Evolutionary conservation across 2,797 vertebrate genomes (phyloP).

Genomic region (Parotocinclus haroldoi): DNA sequence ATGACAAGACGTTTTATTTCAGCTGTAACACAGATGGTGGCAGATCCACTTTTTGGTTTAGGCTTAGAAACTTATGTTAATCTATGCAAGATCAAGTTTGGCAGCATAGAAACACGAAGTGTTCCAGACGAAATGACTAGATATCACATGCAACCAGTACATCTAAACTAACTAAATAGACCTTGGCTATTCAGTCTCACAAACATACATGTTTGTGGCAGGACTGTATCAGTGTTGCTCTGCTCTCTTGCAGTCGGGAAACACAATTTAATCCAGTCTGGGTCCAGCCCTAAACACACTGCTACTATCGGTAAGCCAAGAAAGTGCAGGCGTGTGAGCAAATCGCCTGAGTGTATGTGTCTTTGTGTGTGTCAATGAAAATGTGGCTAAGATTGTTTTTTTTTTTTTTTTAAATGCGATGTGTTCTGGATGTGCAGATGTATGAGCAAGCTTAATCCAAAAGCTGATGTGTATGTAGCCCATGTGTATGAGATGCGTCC

Average conservation of each 20-base stretch:
- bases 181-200: not conserved
- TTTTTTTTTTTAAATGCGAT: no score
- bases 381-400: not conserved
- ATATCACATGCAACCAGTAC: not conserved
- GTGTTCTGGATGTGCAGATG: not conserved
- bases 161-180: no score
- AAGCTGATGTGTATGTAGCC: constrained; percentile 2
- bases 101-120: not conserved
- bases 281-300: constrained; percentile 81
- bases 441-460: constrained; percentile 8
- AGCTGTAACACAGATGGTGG: no score
- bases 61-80: no score
- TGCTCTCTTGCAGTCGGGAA: constrained; percentile 80
- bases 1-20: no score
- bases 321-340: constrained; percentile 37
- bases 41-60: no score
- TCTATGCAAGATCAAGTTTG: not conserved
- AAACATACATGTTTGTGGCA: constrained; percentile 7
- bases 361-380: constrained; percentile 20
- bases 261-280: constrained; percentile 80
- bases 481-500: constrained; percentile 16
- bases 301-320: constrained; percentile 72
- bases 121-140: not conserved
- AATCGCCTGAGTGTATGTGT: constrained; percentile 33
- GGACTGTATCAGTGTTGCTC: constrained; percentile 67